Evolutionary conservation across 92 coral and sea anemone genomes (phyloP).

Genomic region (Porites lobata): DNA sequence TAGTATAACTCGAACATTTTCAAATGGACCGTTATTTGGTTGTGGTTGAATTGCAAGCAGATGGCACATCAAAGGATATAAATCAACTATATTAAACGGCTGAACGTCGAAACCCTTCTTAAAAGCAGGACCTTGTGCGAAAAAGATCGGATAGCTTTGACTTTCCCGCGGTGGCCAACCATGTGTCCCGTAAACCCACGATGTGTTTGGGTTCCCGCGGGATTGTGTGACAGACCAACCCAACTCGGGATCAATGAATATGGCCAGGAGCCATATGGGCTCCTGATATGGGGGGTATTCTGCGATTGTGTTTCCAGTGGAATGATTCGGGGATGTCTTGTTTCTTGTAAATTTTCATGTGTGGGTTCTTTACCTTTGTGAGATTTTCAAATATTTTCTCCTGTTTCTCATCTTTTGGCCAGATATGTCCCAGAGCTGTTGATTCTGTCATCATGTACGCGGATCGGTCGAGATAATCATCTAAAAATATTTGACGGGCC

Average conservation of each 20-base stretch:
- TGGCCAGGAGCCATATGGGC: too few relatives aligned
- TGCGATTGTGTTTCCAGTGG: constrained; percentile 81
- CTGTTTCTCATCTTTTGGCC: constrained; percentile 68
- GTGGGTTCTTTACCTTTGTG: constrained; percentile 28
- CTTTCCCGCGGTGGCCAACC: constrained; percentile 58
- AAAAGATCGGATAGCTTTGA: constrained; percentile 55
- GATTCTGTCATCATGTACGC: constrained; percentile 38
- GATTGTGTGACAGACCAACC: constrained; percentile 55
- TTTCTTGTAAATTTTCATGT: constrained; percentile 71
- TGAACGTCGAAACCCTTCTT: constrained; percentile 45
- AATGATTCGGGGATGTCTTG: constrained; percentile 75
- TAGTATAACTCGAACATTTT: constrained; percentile 53
- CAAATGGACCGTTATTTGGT: constrained; percentile 72
- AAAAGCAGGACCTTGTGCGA: constrained; percentile 79
- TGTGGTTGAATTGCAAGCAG: constrained; percentile 68
- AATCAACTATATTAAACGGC: constrained; percentile 52
- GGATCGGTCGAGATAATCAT: constrained; percentile 47
- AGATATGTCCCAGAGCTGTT: constrained; percentile 47
- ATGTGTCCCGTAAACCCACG: constrained; percentile 64
- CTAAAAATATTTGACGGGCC: constrained; percentile 41
- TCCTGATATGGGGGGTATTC: constrained; percentile 85
- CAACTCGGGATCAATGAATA: constrained; percentile 60
- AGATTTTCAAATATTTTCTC: constrained; percentile 67
- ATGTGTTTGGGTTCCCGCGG: constrained; percentile 26
- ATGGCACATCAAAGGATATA: constrained; percentile 79